phyloP scores from a whole-genome alignment of 1,140 invertebrate genomes.

The Drosophila insularis region DNA sequence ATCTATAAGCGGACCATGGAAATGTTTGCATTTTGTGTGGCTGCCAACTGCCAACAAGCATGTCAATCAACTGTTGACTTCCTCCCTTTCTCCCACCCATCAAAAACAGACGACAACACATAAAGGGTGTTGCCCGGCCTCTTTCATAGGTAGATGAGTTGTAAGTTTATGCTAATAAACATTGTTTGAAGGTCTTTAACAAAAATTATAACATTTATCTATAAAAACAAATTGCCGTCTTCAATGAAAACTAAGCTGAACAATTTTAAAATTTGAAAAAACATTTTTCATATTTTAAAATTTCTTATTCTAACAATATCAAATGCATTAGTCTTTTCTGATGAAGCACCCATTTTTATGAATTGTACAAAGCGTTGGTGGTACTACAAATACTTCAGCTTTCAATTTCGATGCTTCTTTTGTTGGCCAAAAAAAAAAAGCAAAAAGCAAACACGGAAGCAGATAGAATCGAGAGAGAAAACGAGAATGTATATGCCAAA shows the following conservation, averaged over 20 bases:
- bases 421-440: conserved; percentile 24
- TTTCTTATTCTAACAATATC: too few relatives aligned
- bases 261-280: background rate
- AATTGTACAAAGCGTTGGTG: background rate
- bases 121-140: conserved; percentile 6
- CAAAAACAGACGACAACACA: background rate
- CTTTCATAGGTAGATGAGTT: background rate
- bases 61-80: conserved; percentile 9
- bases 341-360: background rate
- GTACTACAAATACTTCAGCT: background rate
- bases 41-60: conserved; percentile 5
- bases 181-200: too few relatives aligned
- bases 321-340: background rate
- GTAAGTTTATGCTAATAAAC: background rate
- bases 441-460: conserved; percentile 53
- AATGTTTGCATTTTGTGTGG: conserved; percentile 8
- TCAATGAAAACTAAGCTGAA: too few relatives aligned
- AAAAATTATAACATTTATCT: too few relatives aligned
- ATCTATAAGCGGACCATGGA: conserved; percentile 21
- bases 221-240: too few relatives aligned
- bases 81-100: conserved; percentile 5
- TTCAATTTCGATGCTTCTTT: conserved; percentile 4
- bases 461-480: conserved; percentile 44
- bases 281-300: background rate
- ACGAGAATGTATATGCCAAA: conserved; percentile 12